Conservation (phyloP, 2,113 vertebrate species). For the Butorides virescens region DNA sequence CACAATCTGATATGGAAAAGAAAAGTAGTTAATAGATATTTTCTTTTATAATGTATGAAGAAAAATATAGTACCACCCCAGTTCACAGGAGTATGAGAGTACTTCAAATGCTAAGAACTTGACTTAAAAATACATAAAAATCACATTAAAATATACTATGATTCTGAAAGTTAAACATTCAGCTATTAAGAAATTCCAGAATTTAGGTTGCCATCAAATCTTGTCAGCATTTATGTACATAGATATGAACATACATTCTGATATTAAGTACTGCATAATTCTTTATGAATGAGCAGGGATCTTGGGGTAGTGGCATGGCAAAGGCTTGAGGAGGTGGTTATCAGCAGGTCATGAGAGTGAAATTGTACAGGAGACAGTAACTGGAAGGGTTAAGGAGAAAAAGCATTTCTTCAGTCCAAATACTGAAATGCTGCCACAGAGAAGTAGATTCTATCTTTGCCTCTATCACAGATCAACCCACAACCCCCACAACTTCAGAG, state of each 20-base stretch:
- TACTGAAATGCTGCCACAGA: neutral
- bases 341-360: neutral
- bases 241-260: neutral
- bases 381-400: neutral
- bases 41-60: neutral
- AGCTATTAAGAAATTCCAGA: neutral
- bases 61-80: neutral
- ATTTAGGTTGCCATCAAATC: neutral
- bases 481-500: neutral
- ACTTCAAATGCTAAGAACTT: neutral
- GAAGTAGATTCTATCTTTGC: neutral
- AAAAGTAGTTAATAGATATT: neutral
- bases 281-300: neutral
- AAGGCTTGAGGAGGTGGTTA: neutral
- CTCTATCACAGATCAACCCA: neutral
- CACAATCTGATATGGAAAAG: neutral
- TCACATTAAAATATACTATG: neutral
- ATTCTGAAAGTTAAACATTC: neutral
- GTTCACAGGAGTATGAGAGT: neutral
- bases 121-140: neutral
- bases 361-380: neutral
- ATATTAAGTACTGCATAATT: neutral
- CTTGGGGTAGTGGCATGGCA: neutral
- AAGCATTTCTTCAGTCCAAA: neutral
- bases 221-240: neutral